Evolutionary conservation across 2,113 vertebrate species (phyloP).

Genomic region (Neolamprologus devosi): DNA sequence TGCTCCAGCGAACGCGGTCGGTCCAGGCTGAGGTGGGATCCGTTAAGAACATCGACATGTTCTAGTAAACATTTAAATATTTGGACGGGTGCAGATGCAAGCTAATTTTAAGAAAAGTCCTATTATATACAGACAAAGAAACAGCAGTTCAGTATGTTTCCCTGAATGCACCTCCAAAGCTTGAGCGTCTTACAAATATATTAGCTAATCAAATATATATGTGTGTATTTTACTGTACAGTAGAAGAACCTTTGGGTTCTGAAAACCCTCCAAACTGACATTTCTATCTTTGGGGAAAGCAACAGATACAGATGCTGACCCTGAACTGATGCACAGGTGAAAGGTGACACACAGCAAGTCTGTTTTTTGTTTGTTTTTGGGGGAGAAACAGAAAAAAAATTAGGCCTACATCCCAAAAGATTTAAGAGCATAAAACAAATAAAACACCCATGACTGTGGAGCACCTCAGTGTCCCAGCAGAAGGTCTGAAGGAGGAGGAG

Average conservation of each 20-base stretch:
- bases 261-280: neutral
- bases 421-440: neutral
- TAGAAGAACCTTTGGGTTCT: neutral
- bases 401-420: neutral
- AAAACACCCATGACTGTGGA: neutral
- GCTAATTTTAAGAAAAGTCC: rapidly evolving
- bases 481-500: neutral
- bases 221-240: neutral
- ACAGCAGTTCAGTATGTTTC: neutral
- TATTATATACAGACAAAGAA: rapidly evolving
- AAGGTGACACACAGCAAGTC: neutral
- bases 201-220: neutral
- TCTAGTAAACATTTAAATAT: neutral
- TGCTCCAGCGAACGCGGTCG: neutral
- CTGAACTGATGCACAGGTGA: neutral
- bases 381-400: neutral
- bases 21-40: neutral
- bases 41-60: rapidly evolving
- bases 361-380: neutral
- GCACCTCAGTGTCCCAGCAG: neutral
- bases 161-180: neutral
- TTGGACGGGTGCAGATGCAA: neutral
- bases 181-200: neutral
- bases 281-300: neutral
- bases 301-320: neutral